Evolutionary conservation across 2,113 vertebrate species (phyloP), one percentile per base, ranked within the genome.

Genomic region (Anhinga rufa): DNA sequence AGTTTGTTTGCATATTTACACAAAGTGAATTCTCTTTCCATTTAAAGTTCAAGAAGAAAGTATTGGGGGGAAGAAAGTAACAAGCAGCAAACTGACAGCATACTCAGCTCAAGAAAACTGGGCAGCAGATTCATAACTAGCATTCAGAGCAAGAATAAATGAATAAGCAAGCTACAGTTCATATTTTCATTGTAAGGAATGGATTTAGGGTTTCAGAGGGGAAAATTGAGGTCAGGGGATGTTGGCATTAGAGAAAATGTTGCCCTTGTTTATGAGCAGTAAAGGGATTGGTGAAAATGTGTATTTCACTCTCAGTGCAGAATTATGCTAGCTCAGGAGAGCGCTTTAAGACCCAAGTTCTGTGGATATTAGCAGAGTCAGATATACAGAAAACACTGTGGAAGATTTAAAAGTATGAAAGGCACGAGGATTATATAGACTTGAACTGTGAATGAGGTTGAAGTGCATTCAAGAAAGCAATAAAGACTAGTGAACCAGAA

Each of bases 401-500:
- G 84, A 97, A 93, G 95, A 98, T 97, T 98, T 98, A 94, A 95
- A 97, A 97, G 82, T 87, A 77, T 97, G 95, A 98, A 98, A 97
- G 60, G 92, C 95, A 87, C 86, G 96, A 80, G 96, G 96, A 98
- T 98, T 98, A 98, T 96, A 96, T 90, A 90, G 89, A 96, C 87
- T 95, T 97, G 95, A 97, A 96, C 97, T 94, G 70, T 97, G 95
- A 96, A 95, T 97, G 90, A 97, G 89, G 94, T 95, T 97, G 97
- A 97, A 98, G 97, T 95, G 91, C 95, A 97, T 98, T 97, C 95
- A 98, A 92, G 96, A 97, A 98, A 97, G 97, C 92, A 98, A 97
- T 97, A 94, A 97, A 98, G 96, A 68, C 96, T 72, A 96, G 97
- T 97, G 97, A 98, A 97, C 97, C 96, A 97, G 97, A 98, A 98